Conservation (phyloP, 1,140 invertebrate species). For the Orius insidiosus region DNA sequence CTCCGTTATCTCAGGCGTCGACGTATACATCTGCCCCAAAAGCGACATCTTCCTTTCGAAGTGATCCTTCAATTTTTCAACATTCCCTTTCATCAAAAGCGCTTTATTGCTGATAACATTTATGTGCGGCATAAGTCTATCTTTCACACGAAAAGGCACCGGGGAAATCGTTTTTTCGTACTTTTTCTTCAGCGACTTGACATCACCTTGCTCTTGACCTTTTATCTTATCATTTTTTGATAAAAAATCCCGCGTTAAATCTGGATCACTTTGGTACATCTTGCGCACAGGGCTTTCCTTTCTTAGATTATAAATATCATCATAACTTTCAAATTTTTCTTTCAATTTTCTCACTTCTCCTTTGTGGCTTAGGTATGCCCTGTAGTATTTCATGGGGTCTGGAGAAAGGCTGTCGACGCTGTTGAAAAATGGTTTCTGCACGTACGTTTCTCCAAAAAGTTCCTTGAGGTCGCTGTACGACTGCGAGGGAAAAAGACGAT, state of each 20-base stretch:
- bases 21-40: constrained; percentile 63
- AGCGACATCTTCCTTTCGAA: constrained; percentile 47
- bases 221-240: constrained; percentile 30
- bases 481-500: constrained; percentile 24
- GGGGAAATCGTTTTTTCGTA: constrained; percentile 43
- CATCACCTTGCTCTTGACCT: constrained; percentile 38
- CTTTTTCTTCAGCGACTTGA: constrained; percentile 37
- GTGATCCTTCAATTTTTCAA: constrained; percentile 45
- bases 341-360: constrained; percentile 57
- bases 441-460: constrained; percentile 46
- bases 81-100: constrained; percentile 43
- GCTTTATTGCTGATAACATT: constrained; percentile 74
- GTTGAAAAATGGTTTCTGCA: constrained; percentile 13
- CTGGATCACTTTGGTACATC: constrained; percentile 55
- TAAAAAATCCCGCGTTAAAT: constrained; percentile 40
- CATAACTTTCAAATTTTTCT: constrained; percentile 51
- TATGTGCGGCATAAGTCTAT: constrained; percentile 68
- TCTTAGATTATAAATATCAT: constrained; percentile 26
- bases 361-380: constrained; percentile 48
- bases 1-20: constrained; percentile 58
- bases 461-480: constrained; percentile 59
- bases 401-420: constrained; percentile 31
- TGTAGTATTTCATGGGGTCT: constrained; percentile 46
- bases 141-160: constrained; percentile 42
- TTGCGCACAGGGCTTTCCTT: constrained; percentile 28